Conservation (phyloP, 1,140 invertebrate genomes). For the Drosophila tani region DNA sequence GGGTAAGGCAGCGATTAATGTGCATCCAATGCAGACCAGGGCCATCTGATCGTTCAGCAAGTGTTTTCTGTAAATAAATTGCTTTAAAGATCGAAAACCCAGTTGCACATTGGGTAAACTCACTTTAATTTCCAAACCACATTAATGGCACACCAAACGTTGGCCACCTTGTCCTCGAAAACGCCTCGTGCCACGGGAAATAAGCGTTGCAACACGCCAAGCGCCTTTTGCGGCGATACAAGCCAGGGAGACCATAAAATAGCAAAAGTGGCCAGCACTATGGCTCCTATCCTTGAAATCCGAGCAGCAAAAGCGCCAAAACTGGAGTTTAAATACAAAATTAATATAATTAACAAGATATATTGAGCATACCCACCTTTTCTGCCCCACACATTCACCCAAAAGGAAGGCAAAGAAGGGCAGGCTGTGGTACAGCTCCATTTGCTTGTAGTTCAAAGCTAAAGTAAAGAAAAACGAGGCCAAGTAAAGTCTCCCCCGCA, state of each 20-base stretch:
- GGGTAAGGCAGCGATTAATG: constrained; percentile 89
- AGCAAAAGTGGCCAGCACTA: constrained; percentile 90
- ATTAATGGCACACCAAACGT: constrained; percentile 97
- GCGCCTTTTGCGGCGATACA: constrained; percentile 85
- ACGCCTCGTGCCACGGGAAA: constrained; percentile 97
- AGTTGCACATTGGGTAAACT: not conserved
- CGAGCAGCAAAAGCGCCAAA: constrained; percentile 13
- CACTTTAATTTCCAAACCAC: constrained; percentile 93
- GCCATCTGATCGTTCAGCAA: constrained; percentile 89
- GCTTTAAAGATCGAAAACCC: not conserved
- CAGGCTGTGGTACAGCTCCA: constrained; percentile 98
- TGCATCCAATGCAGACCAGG: constrained; percentile 90
- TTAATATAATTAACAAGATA: not conserved
- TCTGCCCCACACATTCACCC: constrained; percentile 87
- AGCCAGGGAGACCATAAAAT: constrained; percentile 96
- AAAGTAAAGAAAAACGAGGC: constrained; percentile 93
- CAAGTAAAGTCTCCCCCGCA: constrained; percentile 87
- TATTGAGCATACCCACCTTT: constrained; percentile 29
- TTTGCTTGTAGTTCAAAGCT: constrained; percentile 99
- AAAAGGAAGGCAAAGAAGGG: constrained; percentile 98
- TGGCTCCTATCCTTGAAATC: constrained; percentile 26
- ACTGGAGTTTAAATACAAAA: constrained; percentile 5
- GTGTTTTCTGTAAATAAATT: constrained; percentile 55
- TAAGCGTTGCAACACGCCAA: constrained; percentile 91
- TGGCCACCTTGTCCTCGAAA: constrained; percentile 99